Evolutionary conservation across 2,113 vertebrate species (phyloP), one percentile per base, ranked within the genome.

Genomic region (Castor canadensis): DNA sequence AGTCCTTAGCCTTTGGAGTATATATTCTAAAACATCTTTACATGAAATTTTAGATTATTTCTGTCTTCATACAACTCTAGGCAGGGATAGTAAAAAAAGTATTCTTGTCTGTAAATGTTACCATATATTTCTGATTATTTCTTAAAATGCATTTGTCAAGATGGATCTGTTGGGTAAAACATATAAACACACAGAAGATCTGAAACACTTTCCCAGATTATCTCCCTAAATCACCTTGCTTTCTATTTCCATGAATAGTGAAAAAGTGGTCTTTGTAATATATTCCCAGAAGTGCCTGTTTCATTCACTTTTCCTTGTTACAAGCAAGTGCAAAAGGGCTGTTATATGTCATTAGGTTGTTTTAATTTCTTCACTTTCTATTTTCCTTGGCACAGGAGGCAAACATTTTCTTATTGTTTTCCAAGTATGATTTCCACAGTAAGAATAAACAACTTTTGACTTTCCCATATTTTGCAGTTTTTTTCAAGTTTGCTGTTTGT

Each of bases 381-480:
- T 96, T 86, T 96, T 95, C 90, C 28, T 89, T 93, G 69, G 72
- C 52, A 93, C 22, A 45, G 58, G 16, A 92, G 17, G 32, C 58
- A 93, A 95, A 58, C 26, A 62, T 88, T 80, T 95, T 67, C 28
- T 90, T 92, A 84, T 66, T 91, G 84, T 95, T 93, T 93, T 75
- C 10, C 20, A 87, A 95, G 16, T 67, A 69, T 4, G 9, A 84
- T 75, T 93, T 92, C 60, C 43, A 69, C 8, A 64, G 45, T 58
- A 62, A 86, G 56, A 77, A 89, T 86, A 95, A 79, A 9, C 28
- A 87, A 66, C 11, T 43, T 94, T 93, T 91, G 64, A 19, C 69
- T 95, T 95, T 40, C 11, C 45, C 73, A 93, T n/a, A 71, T 73
- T 58, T 75, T 93, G 28, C 10, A 86, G 64, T 52, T 49, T 83